A percentile compares a stretch with the other conserved stretches of the same genome.
These are phyloP conservation scores for Psilopsiagon aymara DNA, from an alignment of 2,113 vertebrate species.

Conservation along the genomic window DNA sequence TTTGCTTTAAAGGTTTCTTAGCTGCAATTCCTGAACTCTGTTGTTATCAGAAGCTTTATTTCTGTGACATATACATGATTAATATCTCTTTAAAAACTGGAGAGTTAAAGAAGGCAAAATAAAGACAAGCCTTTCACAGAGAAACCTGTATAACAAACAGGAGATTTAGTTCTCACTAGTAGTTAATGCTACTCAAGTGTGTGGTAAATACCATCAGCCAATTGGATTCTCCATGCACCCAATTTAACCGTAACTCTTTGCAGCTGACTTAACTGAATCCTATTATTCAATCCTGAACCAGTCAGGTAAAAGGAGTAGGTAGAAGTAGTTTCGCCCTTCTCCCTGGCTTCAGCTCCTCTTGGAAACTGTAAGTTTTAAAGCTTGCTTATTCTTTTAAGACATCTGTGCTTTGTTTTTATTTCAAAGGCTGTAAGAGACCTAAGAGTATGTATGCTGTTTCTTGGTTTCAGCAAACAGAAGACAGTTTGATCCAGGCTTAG, in stretches of 20 bases:
- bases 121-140: background rate
- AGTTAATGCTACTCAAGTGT: background rate
- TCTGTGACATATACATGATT: background rate
- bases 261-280: background rate
- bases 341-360: background rate
- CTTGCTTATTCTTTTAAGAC: background rate
- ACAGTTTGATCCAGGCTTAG: background rate
- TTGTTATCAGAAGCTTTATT: background rate
- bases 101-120: background rate
- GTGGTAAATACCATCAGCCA: background rate
- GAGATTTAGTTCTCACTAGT: background rate
- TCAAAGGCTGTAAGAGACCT: background rate
- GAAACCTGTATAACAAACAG: background rate
- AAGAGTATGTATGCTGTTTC: background rate
- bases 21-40: background rate
- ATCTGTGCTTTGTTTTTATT: background rate
- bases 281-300: background rate
- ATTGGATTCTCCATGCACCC: background rate
- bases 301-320: background rate
- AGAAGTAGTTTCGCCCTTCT: background rate
- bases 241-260: background rate
- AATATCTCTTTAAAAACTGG: background rate
- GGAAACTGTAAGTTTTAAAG: background rate
- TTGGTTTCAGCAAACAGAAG: background rate
- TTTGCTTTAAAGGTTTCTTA: background rate